Evolutionary conservation across 2,113 vertebrate genomes (phyloP), one percentile per base, ranked within the genome.

Genomic region (Myrmophylax atrothorax): DNA sequence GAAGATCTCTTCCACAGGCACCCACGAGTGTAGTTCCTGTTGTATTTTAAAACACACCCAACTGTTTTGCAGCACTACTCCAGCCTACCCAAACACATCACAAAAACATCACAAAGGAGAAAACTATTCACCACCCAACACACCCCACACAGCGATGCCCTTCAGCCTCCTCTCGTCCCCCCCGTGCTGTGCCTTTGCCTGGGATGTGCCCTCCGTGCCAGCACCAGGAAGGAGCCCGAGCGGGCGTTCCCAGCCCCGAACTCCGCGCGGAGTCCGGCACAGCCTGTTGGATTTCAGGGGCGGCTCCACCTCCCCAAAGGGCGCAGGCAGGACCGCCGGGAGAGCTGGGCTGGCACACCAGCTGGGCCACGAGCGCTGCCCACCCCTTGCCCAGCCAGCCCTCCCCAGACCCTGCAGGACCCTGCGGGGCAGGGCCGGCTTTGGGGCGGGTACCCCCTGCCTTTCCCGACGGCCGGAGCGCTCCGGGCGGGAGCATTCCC

Each of bases 21-120:
- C 19, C 35, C 40, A 14, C 0, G 11, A 2, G 0, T 1, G 0
- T 1, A 18, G 2, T 7, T 59, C 11, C 28, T 17, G 16, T 6
- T 33, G 8, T 4, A 3, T 69, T 72, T 53, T n/a, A 49, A 53
- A 64, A 16, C 59, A 35, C 15, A 4, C 2, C 1, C 33, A 50
- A 28, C 35, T 12, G 10, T 42, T 49, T 49, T 8, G 2, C 37
- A 16, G 46, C 4, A 13, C 59, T 81, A 14, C 55, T 81, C 58
- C 55, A 11, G 70, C 55, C 47, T 18, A 50, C 18, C 55, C 42
- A 28, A 52, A 49, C 0, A 20, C 59, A 19, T 33, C 29, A 1
- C 28, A 4, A 35, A 40, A 42, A 42, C 5, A 1, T 3, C 0
- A 23, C 3, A 4, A 46, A 72, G 37, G 35, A 64, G 35, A 59